phyloP scores from a whole-genome alignment of 2,888 invertebrate genomes.

The Amorpha juglandis region DNA sequence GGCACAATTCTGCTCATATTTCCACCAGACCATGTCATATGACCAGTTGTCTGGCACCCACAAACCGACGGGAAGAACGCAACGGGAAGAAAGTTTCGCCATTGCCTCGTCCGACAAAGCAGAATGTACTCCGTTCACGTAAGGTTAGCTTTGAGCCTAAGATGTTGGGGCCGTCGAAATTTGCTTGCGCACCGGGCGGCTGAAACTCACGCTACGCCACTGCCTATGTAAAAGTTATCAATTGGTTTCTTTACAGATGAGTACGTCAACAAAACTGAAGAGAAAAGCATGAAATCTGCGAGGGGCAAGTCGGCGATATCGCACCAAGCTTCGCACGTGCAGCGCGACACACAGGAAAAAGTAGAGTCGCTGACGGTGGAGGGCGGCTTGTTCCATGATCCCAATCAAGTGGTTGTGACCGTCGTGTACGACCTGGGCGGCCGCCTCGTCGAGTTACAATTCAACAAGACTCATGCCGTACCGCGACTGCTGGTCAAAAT shows the following conservation, averaged over 20 bases:
- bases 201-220: too few species aligned
- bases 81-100: too few species aligned
- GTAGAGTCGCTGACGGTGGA: slow-evolving; percentile 20
- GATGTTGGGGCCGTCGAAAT: too few species aligned
- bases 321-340: slow-evolving; percentile 21
- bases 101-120: too few species aligned
- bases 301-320: slow-evolving; percentile 17
- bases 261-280: slow-evolving; percentile 35
- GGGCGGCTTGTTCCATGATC: slow-evolving; percentile 1
- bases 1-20: too few species aligned
- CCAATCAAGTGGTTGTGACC: slow-evolving; percentile 23
- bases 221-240: background rate
- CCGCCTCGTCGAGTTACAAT: slow-evolving; percentile 37
- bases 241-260: slow-evolving; percentile 32
- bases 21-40: too few species aligned
- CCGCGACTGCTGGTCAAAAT: slow-evolving; percentile 45
- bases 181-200: too few species aligned
- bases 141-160: too few species aligned
- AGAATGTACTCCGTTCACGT: too few species aligned
- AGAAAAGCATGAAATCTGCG: slow-evolving; percentile 27
- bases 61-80: too few species aligned
- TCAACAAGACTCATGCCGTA: slow-evolving; percentile 31
- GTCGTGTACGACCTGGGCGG: slow-evolving; percentile 33
- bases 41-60: too few species aligned
- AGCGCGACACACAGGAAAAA: slow-evolving; percentile 6